phyloP scores from a whole-genome alignment of 2,888 invertebrate species.

The Dryadula phaetusa region DNA sequence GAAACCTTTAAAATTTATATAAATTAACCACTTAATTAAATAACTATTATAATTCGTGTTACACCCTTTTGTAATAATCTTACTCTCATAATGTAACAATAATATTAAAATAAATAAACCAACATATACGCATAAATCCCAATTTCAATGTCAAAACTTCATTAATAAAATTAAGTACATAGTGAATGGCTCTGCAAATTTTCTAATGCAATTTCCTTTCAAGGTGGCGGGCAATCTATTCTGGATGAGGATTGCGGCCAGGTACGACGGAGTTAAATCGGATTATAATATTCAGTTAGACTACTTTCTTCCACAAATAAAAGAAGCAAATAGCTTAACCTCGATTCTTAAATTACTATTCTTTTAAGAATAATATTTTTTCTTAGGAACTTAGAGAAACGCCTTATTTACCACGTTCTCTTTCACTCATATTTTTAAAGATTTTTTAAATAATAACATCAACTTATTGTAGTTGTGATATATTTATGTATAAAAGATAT shows the following conservation, averaged over 20 bases:
- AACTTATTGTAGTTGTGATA: too few relatives aligned
- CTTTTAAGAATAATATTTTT: background rate
- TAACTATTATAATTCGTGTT: too few relatives aligned
- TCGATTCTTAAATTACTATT: background rate
- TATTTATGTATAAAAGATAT: too few relatives aligned
- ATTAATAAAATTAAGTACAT: slow-evolving; percentile 30
- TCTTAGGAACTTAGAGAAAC: background rate
- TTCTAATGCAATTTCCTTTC: slow-evolving; percentile 41
- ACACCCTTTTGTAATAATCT: too few relatives aligned
- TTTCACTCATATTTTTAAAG: background rate
- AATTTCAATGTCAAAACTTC: slow-evolving; percentile 16
- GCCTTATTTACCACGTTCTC: background rate
- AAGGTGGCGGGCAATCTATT: slow-evolving; percentile 38
- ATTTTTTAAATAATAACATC: background rate
- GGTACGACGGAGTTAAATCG: slow-evolving; percentile 39
- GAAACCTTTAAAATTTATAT: slow-evolving; percentile 18
- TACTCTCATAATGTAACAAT: background rate
- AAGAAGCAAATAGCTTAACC: slow-evolving; percentile 25
- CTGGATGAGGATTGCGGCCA: slow-evolving; percentile 37
- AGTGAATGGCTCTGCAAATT: slow-evolving; percentile 34
- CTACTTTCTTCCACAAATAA: slow-evolving; percentile 28
- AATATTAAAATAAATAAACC: background rate
- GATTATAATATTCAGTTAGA: slow-evolving; percentile 37
- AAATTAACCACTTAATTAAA: background rate
- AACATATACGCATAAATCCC: background rate